Conservation (phyloP, 2,797 vertebrate species). For the Knipowitschia caucasica region DNA sequence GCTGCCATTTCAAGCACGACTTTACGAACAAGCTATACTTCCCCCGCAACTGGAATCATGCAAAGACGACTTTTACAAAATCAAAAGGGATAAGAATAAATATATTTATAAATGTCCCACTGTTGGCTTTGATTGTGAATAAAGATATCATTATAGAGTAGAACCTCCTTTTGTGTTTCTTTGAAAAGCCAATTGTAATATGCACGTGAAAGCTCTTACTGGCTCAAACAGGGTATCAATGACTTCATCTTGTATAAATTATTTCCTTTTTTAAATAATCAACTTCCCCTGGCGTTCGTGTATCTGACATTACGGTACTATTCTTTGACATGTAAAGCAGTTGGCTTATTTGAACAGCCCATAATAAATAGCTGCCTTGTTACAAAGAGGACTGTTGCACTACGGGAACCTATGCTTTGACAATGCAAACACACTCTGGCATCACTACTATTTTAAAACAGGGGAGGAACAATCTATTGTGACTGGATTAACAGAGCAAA, state of each 20-base stretch:
- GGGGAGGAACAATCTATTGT: conserved; percentile 32
- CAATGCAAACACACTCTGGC: conserved; percentile 29
- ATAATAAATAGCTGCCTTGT: conserved; percentile 75
- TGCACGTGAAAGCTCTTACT: conserved; percentile 79
- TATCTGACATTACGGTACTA: conserved; percentile 81
- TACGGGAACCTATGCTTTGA: conserved; percentile 75
- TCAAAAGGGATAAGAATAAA: conserved; percentile 61
- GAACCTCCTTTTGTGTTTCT: conserved; percentile 64
- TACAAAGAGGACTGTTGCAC: conserved; percentile 68
- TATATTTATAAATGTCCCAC: conserved; percentile 82
- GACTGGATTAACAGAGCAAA: conserved; percentile 40
- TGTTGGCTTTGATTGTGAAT: conserved; percentile 81
- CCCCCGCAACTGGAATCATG: conserved; percentile 79
- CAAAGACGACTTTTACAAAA: conserved; percentile 69
- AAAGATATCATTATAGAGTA: conserved; percentile 78
- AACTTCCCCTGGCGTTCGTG: conserved; percentile 68
- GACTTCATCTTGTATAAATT: conserved; percentile 79
- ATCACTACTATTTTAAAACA: conserved; percentile 33
- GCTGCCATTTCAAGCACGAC: conserved; percentile 52
- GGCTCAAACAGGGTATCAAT: conserved; percentile 95
- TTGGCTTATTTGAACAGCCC: conserved; percentile 83
- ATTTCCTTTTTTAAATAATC: conserved; percentile 77
- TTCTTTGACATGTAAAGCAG: conserved; percentile 37
- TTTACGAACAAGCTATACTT: conserved; percentile 51
- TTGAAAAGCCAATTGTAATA: conserved; percentile 52